Percentiles rank a stretch among this genome's conserved stretches.
Conservation (phyloP, 1,140 invertebrate species). For the Anoplophora glabripennis region DNA sequence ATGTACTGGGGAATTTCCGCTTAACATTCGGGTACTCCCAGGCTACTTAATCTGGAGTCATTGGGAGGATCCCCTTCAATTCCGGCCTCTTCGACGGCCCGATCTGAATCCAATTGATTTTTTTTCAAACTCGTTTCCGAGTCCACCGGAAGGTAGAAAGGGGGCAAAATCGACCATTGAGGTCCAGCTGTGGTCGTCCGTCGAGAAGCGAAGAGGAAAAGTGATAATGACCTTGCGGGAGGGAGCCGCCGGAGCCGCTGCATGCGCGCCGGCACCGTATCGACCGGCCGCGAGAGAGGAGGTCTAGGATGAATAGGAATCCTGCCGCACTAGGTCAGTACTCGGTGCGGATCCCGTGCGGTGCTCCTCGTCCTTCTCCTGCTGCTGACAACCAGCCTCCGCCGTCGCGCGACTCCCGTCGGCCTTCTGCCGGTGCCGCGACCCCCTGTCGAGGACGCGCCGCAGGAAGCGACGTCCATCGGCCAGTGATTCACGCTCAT, state of each 20-base stretch:
- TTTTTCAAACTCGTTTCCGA: too few species aligned
- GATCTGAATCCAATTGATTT: too few species aligned
- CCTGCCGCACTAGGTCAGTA: conserved; percentile 42
- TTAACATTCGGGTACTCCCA: too few species aligned
- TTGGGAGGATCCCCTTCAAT: too few species aligned
- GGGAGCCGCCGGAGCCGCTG: conserved; percentile 25
- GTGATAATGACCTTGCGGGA: conserved; percentile 39
- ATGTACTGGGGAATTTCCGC: too few species aligned
- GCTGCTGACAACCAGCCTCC: conserved; percentile 14
- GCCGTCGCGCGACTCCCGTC: neutral
- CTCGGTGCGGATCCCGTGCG: conserved; percentile 31
- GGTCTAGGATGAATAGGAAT: conserved; percentile 19
- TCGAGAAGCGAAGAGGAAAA: neutral
- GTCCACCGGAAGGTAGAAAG: too few species aligned
- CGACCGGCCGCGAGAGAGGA: conserved; percentile 27
- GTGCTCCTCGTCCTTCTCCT: conserved; percentile 24
- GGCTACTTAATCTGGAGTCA: too few species aligned
- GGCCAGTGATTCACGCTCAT: neutral
- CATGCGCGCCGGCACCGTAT: conserved; percentile 34
- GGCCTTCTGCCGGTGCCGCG: neutral
- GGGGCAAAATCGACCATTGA: neutral
- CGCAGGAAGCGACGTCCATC: neutral
- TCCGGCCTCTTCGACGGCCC: too few species aligned
- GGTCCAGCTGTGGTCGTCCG: neutral
- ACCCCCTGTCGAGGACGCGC: neutral